Evolutionary conservation across 2,888 invertebrate genomes (phyloP), one percentile per base, ranked within the genome.

Genomic region (Plagodis pulveraria): DNA sequence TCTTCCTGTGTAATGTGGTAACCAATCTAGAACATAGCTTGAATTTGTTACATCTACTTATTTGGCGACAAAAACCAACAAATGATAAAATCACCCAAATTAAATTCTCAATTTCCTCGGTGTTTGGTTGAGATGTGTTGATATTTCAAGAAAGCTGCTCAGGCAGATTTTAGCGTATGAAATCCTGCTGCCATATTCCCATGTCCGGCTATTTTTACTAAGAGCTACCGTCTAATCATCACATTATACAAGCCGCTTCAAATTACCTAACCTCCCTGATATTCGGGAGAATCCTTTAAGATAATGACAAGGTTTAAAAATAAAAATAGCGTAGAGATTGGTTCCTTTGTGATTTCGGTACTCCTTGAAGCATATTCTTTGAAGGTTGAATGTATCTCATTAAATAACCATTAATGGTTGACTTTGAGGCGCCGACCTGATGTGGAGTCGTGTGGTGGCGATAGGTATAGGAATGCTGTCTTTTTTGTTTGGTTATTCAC

Each of bases 381-480:
- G 53, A 56, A 47, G 57, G 47, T 33, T 40, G 55, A 56, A 49
- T 7, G 35, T 49, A 51, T 50, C 59, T 58, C 45, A 66, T 66
- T 66, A 66, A 43, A 62, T 8, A 41, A 7, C 52, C 58, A 66
- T 66, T 66, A 59, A 47, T 44, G 46, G 50, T 46, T 36, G 48
- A 8, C 66, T 67, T 64, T 67, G 60, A 56, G 12, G 56, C 44
- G 58, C 64, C 66, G 62, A 53, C 50, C 11, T 40, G 43, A 42
- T 22, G 51, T 12, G 33, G 45, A 58, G 42, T 44, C 54, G 56
- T 56, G 41, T 50, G 53, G n/a, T 42, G 41, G 56, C 54, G 61
- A 55, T 48, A 36, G 36, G 36, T 36, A 38, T 47, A 46, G 35
- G 53, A n/a, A 10, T 36, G 5, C 42, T 42, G 43, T 12, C 38